Evolutionary conservation across 2,797 vertebrate species (phyloP), one percentile per base, ranked within the genome.

Genomic region (Gymnothorax reevesii): DNA sequence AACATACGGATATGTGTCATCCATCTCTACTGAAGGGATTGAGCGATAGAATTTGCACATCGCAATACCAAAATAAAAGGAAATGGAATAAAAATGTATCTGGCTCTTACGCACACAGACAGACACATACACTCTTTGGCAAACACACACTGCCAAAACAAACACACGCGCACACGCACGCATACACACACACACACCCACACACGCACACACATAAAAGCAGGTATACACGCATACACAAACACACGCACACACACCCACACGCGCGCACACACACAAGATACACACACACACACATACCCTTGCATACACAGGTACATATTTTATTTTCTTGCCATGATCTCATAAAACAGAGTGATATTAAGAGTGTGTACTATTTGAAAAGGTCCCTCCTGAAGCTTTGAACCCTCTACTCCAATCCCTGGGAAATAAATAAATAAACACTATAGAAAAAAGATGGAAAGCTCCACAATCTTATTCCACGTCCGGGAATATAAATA

Each of bases 401-500:
- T 75, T 84, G 86, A 87, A 87, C 55, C 82, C 57, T 49, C n/a
- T 93, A 86, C 87, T 91, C 87, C 88, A 89, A 91, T 89, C 88
- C 54, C 84, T 88, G 91, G 95, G 94, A 95, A 88, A 91, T 90
- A 92, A 94, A 83, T 83, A 82, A 82, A 4, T 66, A 66, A 66
- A 42, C 33, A 42, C 33, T 66, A 7, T n/a, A n/a, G 62, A 20
- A 15, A 42, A 83, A 83, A 64, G 59, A 84, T 27, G n/a, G 3
- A 57, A 57, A 92, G 91, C 91, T 90, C 90, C 93, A 88, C 85
- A 93, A 92, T 95, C 94, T 96, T 95, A 96, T 96, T 97, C 95
- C 95, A 95, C 92, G 93, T 95, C 93, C 93, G 96, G 94, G 96
- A 95, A 95, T 97, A 96, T 92, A 93, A 96, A 57, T 84, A 85